phyloP scores from a whole-genome alignment of 2,797 vertebrate species.

The Tokudaia tokunoshimensis region DNA sequence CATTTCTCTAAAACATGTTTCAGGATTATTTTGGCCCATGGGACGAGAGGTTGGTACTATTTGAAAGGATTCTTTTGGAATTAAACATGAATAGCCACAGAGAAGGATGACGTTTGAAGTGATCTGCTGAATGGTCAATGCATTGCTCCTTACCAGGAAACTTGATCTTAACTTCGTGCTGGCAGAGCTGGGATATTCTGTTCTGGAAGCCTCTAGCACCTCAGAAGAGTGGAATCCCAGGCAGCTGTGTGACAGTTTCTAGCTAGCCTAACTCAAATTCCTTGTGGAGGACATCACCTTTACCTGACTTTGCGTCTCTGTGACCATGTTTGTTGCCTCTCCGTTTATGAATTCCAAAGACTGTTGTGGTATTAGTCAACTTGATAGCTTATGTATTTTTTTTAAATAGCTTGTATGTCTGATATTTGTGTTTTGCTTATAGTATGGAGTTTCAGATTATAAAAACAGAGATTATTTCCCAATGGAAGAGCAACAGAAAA shows the following conservation, averaged over 20 bases:
- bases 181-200: not conserved
- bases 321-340: not conserved
- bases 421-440: not conserved
- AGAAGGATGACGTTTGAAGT: not conserved
- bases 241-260: rapidly evolving
- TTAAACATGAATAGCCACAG: rapidly evolving
- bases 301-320: not conserved
- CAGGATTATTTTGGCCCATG: not conserved
- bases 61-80: not conserved
- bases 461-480: not conserved
- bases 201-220: not conserved
- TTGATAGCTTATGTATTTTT: not conserved
- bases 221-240: not conserved
- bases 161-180: not conserved
- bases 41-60: not conserved
- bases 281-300: not conserved
- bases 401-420: not conserved
- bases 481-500: not conserved
- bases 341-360: not conserved
- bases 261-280: not conserved
- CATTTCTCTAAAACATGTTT: not conserved
- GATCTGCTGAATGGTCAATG: rapidly evolving
- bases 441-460: not conserved
- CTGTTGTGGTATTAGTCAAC: not conserved
- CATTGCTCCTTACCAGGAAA: not conserved